A percentile compares a stretch with the other conserved stretches of the same genome.
Conservation (phyloP, 2,888 invertebrate species). For the Pomacea canaliculata region DNA sequence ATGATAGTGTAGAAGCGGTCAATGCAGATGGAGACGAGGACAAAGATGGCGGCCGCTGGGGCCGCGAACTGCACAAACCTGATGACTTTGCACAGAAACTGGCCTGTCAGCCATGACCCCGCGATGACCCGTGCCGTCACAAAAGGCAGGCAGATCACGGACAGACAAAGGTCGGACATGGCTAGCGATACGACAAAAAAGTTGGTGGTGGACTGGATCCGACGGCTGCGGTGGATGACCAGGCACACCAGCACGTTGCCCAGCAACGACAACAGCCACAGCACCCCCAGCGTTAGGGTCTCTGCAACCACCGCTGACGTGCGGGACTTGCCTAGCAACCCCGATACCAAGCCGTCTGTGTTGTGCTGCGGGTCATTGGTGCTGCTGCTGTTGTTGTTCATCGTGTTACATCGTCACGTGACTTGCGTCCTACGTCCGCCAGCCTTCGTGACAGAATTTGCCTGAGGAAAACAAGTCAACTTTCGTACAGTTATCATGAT, state of each 20-base stretch:
- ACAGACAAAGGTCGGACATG: slow-evolving; percentile 50
- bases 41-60: slow-evolving; percentile 48
- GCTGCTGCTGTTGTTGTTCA: slow-evolving; percentile 1
- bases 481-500: no score
- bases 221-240: slow-evolving; percentile 65
- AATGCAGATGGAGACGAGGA: slow-evolving; percentile 58
- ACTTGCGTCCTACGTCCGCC: neutral
- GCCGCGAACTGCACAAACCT: slow-evolving; percentile 51
- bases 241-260: slow-evolving; percentile 63
- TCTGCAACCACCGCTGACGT: slow-evolving; percentile 22
- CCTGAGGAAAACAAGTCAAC: no score
- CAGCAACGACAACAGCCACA: slow-evolving; percentile 48
- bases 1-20: slow-evolving; percentile 68
- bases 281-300: slow-evolving; percentile 31
- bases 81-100: slow-evolving; percentile 55
- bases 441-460: no score
- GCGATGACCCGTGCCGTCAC: slow-evolving; percentile 44
- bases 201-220: slow-evolving; percentile 68
- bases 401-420: neutral
- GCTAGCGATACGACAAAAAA: slow-evolving; percentile 65
- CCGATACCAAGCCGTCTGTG: slow-evolving; percentile 20
- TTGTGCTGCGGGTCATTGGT: neutral
- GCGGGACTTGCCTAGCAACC: neutral
- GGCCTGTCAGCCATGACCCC: slow-evolving; percentile 51
- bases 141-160: slow-evolving; percentile 53